Conservation (phyloP, 1,140 invertebrate species). For the Pseudomyrmex cubaensis region DNA sequence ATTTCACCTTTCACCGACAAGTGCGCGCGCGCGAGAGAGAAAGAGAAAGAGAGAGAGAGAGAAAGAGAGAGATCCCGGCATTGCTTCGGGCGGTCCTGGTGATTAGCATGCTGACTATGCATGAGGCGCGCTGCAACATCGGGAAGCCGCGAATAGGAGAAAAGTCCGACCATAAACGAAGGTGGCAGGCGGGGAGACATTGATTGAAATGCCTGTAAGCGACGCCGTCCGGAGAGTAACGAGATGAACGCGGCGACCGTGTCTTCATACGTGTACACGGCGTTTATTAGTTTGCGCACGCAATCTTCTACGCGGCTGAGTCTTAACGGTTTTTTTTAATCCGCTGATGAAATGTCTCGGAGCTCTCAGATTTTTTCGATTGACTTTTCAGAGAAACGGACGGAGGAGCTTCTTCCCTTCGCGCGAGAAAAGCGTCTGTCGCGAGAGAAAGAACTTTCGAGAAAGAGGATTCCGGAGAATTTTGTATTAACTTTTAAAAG, state of each 20-base stretch:
- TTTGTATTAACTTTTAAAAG: too few species aligned
- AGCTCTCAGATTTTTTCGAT: conserved; percentile 45
- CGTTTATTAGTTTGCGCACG: conserved; percentile 48
- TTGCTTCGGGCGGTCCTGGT: conserved; percentile 27
- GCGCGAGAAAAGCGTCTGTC: too few species aligned
- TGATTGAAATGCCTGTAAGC: conserved; percentile 62
- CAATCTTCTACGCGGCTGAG: conserved; percentile 21
- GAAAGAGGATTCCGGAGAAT: too few species aligned
- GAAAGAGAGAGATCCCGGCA: background rate
- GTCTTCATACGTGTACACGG: conserved; percentile 38
- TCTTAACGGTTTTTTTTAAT: conserved; percentile 21
- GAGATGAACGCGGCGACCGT: conserved; percentile 38
- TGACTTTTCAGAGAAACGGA: conserved; percentile 10
- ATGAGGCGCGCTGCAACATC: conserved; percentile 57
- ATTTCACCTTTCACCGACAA: conserved; percentile 60
- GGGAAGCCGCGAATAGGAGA: conserved; percentile 49
- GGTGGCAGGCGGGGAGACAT: conserved; percentile 56
- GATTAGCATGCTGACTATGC: conserved; percentile 62
- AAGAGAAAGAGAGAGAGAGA: too few species aligned
- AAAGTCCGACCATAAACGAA: conserved; percentile 56
- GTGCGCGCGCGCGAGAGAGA: conserved; percentile 2
- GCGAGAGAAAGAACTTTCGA: background rate
- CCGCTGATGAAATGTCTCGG: conserved; percentile 53
- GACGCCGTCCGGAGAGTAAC: conserved; percentile 53
- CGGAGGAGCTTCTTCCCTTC: background rate